Base-by-base conservation (phyloP, 2,888 invertebrate species). In the Myathropa florea region DNA sequence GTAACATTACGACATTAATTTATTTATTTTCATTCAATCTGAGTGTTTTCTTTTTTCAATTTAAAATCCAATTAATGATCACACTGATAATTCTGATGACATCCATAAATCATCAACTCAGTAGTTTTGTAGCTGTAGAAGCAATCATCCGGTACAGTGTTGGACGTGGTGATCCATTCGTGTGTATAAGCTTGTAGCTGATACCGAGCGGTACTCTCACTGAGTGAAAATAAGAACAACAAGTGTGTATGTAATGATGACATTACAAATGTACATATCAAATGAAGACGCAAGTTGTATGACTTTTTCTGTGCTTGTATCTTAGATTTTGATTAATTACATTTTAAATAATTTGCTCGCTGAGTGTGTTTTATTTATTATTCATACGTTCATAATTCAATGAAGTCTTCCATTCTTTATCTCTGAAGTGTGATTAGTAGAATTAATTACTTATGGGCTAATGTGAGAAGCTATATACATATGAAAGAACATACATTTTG, bases 311-410 rank as follows among this genome's bases (percentile, higher is more conserved):
- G 21, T 63, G 21, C 53, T 73, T 75, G 57, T 76, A 64, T 70
- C 60, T 76, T 61, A 33, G 63, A 60, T 71, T 81, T 82, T 82
- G 82, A 82, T 82, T 82, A 82, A 82, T 82, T 82, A 70, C 82
- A 77, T 77, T 82, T 82, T 82, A 71, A 82, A 82, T 77, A 82
- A 82, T 82, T 82, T 82, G 65, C 59, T 71, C 53, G 60, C 64
- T 64, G 65, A 59, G 77, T 46, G 10, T 61, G 21, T 30, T 10
- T 63, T 65, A 39, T 46, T 39, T 65, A 24, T 36, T 59, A 12
- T 76, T 30, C 18, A n/a, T 72, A 3, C 12, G 21, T 39, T 64
- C 23, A 57, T 3, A 24, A 24, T 63, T n/a, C 6, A 33, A 24
- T 57, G 24, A 57, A 14, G 57, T 12, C 57, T 57, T 23, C n/a